Conservation (phyloP, 2,113 vertebrate species). For the Orthonyx spaldingii region DNA sequence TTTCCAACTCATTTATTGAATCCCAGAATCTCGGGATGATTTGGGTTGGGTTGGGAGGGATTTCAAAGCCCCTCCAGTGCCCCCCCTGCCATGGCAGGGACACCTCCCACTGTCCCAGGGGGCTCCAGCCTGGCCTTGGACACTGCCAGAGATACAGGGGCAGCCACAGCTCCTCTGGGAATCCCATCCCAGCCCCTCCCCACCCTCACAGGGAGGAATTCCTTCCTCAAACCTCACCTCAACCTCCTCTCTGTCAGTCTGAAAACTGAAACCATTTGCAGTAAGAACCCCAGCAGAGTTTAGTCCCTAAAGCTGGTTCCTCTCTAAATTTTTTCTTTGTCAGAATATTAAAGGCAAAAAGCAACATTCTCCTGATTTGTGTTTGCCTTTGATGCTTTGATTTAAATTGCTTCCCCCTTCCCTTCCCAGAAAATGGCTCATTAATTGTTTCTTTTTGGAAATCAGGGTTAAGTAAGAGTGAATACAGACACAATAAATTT, state of each 20-base stretch:
- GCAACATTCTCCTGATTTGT: background rate
- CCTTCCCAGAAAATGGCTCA: conserved; percentile 3
- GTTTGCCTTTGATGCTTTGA: background rate
- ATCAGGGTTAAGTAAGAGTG: conserved; percentile 35
- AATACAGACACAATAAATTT: conserved; percentile 39
- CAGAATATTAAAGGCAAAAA: background rate
- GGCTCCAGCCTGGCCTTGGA: background rate
- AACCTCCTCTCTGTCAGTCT: background rate
- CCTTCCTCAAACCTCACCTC: background rate
- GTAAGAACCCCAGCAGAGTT: background rate
- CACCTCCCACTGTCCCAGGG: background rate
- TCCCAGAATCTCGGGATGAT: background rate
- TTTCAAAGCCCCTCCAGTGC: accelerated
- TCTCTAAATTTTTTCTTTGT: background rate
- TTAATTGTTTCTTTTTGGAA: conserved; percentile 50
- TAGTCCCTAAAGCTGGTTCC: background rate
- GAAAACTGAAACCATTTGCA: background rate
- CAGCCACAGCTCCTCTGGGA: background rate
- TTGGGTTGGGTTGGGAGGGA: background rate
- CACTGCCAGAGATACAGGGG: background rate
- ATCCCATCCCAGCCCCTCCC: background rate
- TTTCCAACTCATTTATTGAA: background rate
- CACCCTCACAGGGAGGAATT: accelerated
- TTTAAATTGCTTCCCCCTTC: background rate
- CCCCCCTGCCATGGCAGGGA: background rate